phyloP scores from a whole-genome alignment of 37 sponge, comb jelly and placozoan genomes.

The Beroe forskalii region DNA sequence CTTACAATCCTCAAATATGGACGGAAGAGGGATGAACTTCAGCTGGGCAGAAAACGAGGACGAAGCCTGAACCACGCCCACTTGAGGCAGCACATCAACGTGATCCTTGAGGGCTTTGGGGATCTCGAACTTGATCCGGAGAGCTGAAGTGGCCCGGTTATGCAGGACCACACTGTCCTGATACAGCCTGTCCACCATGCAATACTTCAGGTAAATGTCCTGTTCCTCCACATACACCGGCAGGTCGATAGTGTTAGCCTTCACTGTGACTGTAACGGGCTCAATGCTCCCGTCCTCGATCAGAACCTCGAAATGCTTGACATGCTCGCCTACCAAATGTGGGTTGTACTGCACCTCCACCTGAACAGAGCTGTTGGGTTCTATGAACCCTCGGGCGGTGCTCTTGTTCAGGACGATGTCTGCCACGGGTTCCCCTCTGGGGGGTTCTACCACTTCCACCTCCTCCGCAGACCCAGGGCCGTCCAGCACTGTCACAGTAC shows the following conservation, averaged over 20 bases:
- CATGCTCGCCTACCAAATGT: not conserved
- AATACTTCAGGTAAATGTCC: conserved; percentile 74
- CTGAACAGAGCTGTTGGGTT: not conserved
- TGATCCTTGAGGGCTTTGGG: conserved; percentile 69
- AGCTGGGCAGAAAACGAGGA: conserved; percentile 78
- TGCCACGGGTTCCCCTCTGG: not conserved
- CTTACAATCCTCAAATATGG: conserved; percentile 17
- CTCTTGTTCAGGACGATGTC: conserved; percentile 1
- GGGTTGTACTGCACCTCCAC: conserved; percentile 72
- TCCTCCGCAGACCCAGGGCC: not conserved
- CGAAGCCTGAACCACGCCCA: conserved; percentile 74
- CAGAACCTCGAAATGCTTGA: conserved; percentile 46
- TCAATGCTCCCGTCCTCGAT: not conserved
- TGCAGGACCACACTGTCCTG: conserved; percentile 78
- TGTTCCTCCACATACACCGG: conserved; percentile 76
- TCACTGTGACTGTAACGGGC: conserved; percentile 69
- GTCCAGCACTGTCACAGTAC: not conserved
- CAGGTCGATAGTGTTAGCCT: conserved; percentile 71
- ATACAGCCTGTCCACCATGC: conserved; percentile 79
- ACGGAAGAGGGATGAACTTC: conserved; percentile 74
- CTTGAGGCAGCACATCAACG: conserved; percentile 78
- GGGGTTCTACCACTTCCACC: not conserved
- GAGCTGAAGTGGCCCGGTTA: conserved; percentile 78
- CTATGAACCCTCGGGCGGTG: conserved; percentile 62
- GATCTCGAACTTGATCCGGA: conserved; percentile 70